Evolutionary conservation across 1,140 invertebrate species (phyloP).

Genomic region (Antheraea mylitta): DNA sequence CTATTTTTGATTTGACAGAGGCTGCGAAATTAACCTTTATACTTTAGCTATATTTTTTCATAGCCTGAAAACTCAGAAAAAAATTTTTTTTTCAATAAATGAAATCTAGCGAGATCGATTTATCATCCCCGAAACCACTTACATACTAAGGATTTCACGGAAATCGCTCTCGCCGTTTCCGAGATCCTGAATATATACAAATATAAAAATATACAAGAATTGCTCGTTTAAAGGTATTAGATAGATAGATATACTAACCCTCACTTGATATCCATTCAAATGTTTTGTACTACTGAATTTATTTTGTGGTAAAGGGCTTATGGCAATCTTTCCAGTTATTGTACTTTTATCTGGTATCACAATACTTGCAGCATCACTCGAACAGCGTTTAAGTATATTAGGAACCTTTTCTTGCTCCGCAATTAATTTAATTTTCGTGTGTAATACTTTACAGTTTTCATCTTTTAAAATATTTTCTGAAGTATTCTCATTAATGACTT

Average conservation of each 20-base stretch:
- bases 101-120: no score
- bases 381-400: slow-evolving; percentile 45
- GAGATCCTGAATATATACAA: no score
- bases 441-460: slow-evolving; percentile 29
- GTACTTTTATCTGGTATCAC: slow-evolving; percentile 47
- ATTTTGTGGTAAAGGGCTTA: slow-evolving; percentile 42
- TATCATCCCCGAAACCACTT: no score
- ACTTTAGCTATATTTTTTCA: no score
- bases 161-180: no score
- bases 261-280: slow-evolving; percentile 30
- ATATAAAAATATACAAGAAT: no score
- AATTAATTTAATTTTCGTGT: slow-evolving; percentile 36
- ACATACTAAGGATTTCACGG: no score
- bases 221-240: no score
- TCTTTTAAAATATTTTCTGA: slow-evolving; percentile 31
- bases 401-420: slow-evolving; percentile 49
- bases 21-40: no score
- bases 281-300: slow-evolving; percentile 27
- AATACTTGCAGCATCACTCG: slow-evolving; percentile 30
- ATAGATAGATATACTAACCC: not conserved
- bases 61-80: no score
- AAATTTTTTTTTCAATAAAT: no score
- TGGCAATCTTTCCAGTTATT: slow-evolving; percentile 50
- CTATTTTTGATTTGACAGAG: no score
- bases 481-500: slow-evolving; percentile 62